A percentile compares a stretch with the other conserved stretches of the same genome.
These are phyloP conservation scores for Nysson spinosus DNA, from an alignment of 2,888 invertebrate species.

Conservation along the genomic window DNA sequence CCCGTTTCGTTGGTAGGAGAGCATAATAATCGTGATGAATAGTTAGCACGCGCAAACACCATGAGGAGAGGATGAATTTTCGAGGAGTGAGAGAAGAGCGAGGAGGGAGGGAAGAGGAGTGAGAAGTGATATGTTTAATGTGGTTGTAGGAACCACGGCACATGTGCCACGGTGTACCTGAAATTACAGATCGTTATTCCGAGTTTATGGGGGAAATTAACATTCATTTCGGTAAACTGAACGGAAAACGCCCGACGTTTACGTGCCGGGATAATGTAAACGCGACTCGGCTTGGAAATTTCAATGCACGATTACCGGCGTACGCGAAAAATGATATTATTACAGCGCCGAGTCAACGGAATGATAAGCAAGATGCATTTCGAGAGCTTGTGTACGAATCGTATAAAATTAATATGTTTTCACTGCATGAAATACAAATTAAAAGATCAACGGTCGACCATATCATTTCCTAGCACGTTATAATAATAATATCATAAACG, in stretches of 20 bases:
- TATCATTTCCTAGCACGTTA: no score
- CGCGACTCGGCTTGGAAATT: conserved; percentile 19
- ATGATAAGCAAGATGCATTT: neutral
- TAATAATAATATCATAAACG: no score
- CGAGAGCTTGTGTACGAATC: neutral
- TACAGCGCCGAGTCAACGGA: neutral
- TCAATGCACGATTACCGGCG: conserved; percentile 20
- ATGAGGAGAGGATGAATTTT: neutral
- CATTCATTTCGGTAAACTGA: conserved; percentile 42
- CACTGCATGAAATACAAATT: no score
- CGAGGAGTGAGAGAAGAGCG: conserved; percentile 9
- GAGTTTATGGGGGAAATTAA: conserved; percentile 42
- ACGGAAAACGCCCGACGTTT: conserved; percentile 26
- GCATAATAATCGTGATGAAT: conserved; percentile 42
- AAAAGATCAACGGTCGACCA: no score
- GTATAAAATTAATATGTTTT: no score
- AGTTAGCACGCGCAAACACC: conserved; percentile 23
- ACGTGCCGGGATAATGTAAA: conserved; percentile 14
- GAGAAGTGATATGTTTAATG: neutral
- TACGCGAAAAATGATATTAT: conserved; percentile 1
- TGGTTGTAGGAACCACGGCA: conserved; percentile 18
- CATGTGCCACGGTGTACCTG: conserved; percentile 18
- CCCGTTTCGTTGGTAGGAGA: conserved; percentile 13
- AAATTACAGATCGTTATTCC: conserved; percentile 41
- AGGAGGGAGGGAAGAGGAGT: neutral